Evolutionary conservation across 1,140 invertebrate genomes (phyloP), one percentile per base, ranked within the genome.

Genomic region (Meloidogyne chitwoodi): DNA sequence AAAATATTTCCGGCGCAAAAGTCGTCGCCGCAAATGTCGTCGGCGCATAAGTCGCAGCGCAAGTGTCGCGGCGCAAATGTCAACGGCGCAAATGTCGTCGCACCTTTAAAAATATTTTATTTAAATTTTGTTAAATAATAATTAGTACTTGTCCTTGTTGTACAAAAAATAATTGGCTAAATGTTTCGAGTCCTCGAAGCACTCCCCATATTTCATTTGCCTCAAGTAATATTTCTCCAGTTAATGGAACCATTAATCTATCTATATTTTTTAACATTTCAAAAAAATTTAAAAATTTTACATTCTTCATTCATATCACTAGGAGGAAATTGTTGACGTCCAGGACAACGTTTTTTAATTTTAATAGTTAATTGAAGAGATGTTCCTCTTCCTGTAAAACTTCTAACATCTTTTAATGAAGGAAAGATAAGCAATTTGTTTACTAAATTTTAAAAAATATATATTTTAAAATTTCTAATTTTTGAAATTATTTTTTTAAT

Each of bases 141-240:
- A 3, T 48, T 2, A 38, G 11, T 44, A 83, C 81, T 61, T 38
- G 38, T 67, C 68, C 76, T 31, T 78, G 38, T 27, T 29, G 26
- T 19, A 44, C 64, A 44, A 83, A 87, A 63, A 87, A 81, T 29
- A 87, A 63, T 65, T 87, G 85, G 75, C 83, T 86, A 48, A 87
- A 83, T 10, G 85, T 84, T 75, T 87, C 85, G 34, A 87, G 61
- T 16, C 82, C 85, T 67, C 85, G 24, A 22, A 86, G 38, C 1
- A 80, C 77, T 29, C 85, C 85, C 86, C 86, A 86, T 0, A 87
- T 79, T 73, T 86, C 82, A 61, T 85, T 48, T 6, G 85, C 84
- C 69, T 85, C 82, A 26, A 85, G 63, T 29, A 69, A 31, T 11
- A 76, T 83, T 44, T 82, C 77, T 19, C 74, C 80, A 29, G 76